Evolutionary conservation across 2,113 vertebrate species (phyloP).

Genomic region (Hippocampus mohnikei): DNA sequence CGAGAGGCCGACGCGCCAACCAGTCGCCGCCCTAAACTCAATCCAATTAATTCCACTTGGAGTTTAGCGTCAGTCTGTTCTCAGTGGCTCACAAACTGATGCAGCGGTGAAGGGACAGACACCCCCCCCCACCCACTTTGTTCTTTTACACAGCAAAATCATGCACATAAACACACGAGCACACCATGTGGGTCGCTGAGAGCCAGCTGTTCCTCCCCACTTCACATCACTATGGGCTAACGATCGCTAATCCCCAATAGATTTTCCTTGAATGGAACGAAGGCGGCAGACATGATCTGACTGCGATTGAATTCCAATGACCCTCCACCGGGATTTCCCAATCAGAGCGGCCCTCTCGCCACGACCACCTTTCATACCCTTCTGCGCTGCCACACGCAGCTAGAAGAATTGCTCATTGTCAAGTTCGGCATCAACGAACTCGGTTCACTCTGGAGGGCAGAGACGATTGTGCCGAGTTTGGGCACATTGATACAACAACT

Average conservation of each 20-base stretch:
- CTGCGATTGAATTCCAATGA: slow-evolving; percentile 75
- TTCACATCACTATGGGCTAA: slow-evolving; percentile 68
- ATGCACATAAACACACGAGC: slow-evolving; percentile 6
- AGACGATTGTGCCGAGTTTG: no score
- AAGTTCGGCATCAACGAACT: not conserved
- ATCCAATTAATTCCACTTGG: not conserved
- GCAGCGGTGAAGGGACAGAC: not conserved
- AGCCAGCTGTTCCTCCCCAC: slow-evolving; percentile 73
- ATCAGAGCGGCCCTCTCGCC: slow-evolving; percentile 47
- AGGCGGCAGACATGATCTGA: slow-evolving; percentile 72
- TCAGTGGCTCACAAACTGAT: not conserved
- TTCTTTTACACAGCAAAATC: not conserved
- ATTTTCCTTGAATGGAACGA: slow-evolving; percentile 67
- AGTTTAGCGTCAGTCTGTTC: not conserved
- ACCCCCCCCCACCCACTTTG: not conserved
- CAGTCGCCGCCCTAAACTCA: no score
- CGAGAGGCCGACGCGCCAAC: no score
- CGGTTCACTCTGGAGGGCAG: not conserved
- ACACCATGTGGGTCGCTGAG: slow-evolving; percentile 67
- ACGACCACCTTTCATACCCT: slow-evolving; percentile 23
- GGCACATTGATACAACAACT: no score
- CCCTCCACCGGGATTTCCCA: slow-evolving; percentile 64
- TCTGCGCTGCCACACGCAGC: slow-evolving; percentile 20
- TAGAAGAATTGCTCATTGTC: not conserved
- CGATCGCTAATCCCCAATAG: slow-evolving; percentile 68